Conservation (phyloP, 2,113 vertebrate genomes). For the mouse (Mus musculus) region DNA sequence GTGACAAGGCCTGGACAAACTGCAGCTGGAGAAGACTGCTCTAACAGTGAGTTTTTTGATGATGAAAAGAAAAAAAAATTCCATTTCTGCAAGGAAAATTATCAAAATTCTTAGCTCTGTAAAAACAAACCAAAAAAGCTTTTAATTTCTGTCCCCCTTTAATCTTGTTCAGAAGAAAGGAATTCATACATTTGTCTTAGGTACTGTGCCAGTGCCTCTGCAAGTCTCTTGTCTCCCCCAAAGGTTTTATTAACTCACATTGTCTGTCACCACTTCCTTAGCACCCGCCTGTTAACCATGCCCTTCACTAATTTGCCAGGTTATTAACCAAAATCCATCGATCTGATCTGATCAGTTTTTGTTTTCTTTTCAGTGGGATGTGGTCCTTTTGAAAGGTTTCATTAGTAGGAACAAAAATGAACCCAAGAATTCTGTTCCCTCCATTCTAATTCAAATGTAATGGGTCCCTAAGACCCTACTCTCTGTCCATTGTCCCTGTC, state of each 20-base stretch:
- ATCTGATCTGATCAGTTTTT: not conserved
- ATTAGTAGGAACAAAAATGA: not conserved
- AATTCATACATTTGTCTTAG: conserved; percentile 10
- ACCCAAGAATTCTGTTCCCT: not conserved
- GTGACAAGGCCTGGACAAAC: not conserved
- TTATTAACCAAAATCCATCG: not conserved
- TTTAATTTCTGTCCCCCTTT: not conserved
- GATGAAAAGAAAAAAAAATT: not conserved
- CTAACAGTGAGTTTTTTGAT: not conserved
- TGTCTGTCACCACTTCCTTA: not conserved
- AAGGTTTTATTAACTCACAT: not conserved
- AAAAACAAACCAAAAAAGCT: not conserved
- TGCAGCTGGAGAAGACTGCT: not conserved
- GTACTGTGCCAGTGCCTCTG: not conserved
- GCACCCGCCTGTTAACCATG: not conserved
- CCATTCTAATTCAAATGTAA: not conserved
- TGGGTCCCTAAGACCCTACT: not conserved
- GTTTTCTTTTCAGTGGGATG: not conserved
- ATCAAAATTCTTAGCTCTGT: not conserved
- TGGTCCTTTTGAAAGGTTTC: conserved; percentile 10
- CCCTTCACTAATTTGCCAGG: not conserved
- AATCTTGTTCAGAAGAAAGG: not conserved
- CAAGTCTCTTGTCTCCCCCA: not conserved
- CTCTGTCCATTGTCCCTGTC: not conserved
- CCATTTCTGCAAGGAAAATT: not conserved